Conservation (phyloP, 2,888 invertebrate species). For the Stegana nigrithorax region DNA sequence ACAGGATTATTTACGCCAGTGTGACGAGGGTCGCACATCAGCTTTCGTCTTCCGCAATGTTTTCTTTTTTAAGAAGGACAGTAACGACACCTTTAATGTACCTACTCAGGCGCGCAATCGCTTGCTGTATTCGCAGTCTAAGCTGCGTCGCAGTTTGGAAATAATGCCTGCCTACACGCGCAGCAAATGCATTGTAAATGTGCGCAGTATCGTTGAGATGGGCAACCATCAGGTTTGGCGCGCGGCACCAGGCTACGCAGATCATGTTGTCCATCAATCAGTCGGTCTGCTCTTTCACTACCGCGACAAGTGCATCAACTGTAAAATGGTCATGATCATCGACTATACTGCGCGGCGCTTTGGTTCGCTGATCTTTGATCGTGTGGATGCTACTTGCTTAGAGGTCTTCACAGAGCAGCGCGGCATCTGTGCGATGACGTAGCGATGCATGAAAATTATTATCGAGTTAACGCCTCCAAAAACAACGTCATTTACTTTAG, state of each 20-base stretch:
- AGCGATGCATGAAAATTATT: conserved; percentile 23
- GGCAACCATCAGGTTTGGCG: conserved; percentile 85
- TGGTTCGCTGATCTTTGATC: conserved; percentile 63
- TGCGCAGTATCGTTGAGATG: conserved; percentile 85
- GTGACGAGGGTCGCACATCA: conserved; percentile 63
- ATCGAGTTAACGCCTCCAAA: conserved; percentile 45
- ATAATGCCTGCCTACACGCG: conserved; percentile 77
- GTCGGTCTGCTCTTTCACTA: conserved; percentile 66
- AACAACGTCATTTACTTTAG: not conserved
- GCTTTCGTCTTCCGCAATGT: conserved; percentile 69
- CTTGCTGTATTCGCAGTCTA: conserved; percentile 66
- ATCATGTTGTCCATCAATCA: conserved; percentile 55
- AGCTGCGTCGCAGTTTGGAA: conserved; percentile 60
- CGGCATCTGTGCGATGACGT: conserved; percentile 57
- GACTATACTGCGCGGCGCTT: conserved; percentile 65
- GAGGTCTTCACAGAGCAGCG: conserved; percentile 51
- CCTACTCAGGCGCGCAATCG: conserved; percentile 57
- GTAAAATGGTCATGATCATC: conserved; percentile 53
- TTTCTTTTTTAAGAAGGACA: conserved; percentile 70
- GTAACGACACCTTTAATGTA: conserved; percentile 64
- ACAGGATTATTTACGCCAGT: conserved; percentile 65
- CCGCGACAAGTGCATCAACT: conserved; percentile 62
- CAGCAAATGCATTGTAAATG: conserved; percentile 87
- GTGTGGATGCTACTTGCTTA: conserved; percentile 62
- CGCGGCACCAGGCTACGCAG: conserved; percentile 52